Conservation (phyloP, 2,888 invertebrate species). For the Eupithecia exiguata region DNA sequence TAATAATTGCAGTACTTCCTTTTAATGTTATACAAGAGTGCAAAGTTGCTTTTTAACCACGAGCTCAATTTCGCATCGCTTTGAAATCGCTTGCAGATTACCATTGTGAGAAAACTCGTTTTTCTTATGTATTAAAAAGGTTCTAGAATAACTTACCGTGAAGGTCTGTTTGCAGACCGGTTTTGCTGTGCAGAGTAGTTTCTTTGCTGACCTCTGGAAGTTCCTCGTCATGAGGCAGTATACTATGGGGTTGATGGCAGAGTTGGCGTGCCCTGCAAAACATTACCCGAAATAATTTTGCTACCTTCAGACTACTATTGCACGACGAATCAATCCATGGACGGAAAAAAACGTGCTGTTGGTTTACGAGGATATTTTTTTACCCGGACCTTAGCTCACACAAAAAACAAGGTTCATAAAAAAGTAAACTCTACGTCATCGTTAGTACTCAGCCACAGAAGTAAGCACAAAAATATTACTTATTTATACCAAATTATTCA, state of each 20-base stretch:
- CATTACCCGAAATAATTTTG: background rate
- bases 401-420: background rate
- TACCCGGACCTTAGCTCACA: background rate
- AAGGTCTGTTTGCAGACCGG: conserved; percentile 69
- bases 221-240: conserved; percentile 90
- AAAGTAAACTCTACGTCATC: too few species aligned
- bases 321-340: too few species aligned
- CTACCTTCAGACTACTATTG: too few species aligned
- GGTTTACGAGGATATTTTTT: background rate
- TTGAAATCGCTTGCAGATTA: too few species aligned
- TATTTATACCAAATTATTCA: background rate
- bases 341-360: background rate
- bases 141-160: conserved; percentile 57
- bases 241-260: conserved; percentile 89
- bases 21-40: too few species aligned
- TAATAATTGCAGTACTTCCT: too few species aligned
- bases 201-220: conserved; percentile 87
- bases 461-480: background rate
- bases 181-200: conserved; percentile 77
- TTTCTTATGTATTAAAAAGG: too few species aligned
- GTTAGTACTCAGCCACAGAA: background rate
- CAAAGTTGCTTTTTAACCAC: too few species aligned
- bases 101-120: too few species aligned
- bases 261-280: conserved; percentile 87
- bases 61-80: too few species aligned